phyloP scores from a whole-genome alignment of 2,888 invertebrate genomes.

The Linnaemya tessellans region DNA sequence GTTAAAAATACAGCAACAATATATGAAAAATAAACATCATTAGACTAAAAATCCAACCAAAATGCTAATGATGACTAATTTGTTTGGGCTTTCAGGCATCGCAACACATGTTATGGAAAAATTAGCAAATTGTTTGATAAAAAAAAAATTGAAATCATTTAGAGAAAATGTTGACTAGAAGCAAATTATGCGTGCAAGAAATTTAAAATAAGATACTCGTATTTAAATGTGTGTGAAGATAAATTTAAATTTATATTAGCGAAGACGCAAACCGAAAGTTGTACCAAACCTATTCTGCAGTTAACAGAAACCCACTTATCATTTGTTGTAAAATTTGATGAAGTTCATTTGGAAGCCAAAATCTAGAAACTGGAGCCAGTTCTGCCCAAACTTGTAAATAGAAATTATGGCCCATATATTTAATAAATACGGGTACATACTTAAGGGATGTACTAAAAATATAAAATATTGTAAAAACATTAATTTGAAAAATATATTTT shows the following conservation, averaged over 20 bases:
- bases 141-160: constrained; percentile 35
- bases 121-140: constrained; percentile 64
- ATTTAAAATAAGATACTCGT: neutral
- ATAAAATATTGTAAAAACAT: too few species aligned
- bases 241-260: neutral
- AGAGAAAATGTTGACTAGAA: neutral
- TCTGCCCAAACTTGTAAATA: too few species aligned
- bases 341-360: too few species aligned
- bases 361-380: too few species aligned
- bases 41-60: constrained; percentile 61
- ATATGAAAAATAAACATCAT: constrained; percentile 58
- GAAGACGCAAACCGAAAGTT: too few species aligned
- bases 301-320: too few species aligned
- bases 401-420: too few species aligned
- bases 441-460: too few species aligned
- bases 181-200: constrained; percentile 8
- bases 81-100: constrained; percentile 75
- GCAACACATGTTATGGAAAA: constrained; percentile 68
- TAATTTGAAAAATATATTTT: too few species aligned
- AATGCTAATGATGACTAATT: constrained; percentile 82
- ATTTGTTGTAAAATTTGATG: too few species aligned
- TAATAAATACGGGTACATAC: too few species aligned
- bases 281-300: too few species aligned
- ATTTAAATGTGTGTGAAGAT: neutral
- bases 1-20: constrained; percentile 68